phyloP scores from a whole-genome alignment of 2,888 invertebrate species.

The Drosophila suboccidentalis region DNA sequence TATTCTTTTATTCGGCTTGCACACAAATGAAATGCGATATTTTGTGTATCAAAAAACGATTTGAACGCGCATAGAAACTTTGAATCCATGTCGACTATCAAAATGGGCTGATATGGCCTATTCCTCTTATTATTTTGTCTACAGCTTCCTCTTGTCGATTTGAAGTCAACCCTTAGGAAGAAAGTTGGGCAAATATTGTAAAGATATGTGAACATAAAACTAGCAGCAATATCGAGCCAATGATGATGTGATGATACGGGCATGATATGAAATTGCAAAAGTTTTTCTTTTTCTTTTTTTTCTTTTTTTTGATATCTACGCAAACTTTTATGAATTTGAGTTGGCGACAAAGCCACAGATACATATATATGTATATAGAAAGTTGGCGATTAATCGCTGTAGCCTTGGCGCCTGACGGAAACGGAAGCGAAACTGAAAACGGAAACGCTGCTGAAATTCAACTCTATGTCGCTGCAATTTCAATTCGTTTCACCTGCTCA shows the following conservation, averaged over 20 bases:
- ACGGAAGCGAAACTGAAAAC: conserved; percentile 54
- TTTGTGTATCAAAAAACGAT: conserved; percentile 63
- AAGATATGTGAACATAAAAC: conserved; percentile 71
- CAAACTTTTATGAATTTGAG: conserved; percentile 56
- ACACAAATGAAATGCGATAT: conserved; percentile 62
- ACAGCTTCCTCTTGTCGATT: not conserved
- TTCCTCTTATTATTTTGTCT: not conserved
- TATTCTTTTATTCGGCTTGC: not conserved
- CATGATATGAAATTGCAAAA: conserved; percentile 79
- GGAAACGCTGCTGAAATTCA: conserved; percentile 25
- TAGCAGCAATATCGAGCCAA: conserved; percentile 77
- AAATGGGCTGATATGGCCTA: conserved; percentile 27
- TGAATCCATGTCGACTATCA: conserved; percentile 29
- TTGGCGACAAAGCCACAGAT: conserved; percentile 65
- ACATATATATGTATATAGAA: conserved; percentile 16
- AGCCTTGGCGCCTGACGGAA: conserved; percentile 73
- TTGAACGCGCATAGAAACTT: conserved; percentile 43
- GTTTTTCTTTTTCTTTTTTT: conserved; percentile 53
- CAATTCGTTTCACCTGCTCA: conserved; percentile 52
- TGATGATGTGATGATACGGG: conserved; percentile 81
- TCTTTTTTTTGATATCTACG: conserved; percentile 26
- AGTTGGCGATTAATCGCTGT: conserved; percentile 72
- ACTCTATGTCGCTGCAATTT: conserved; percentile 11
- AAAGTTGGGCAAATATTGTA: conserved; percentile 50
- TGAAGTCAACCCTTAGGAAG: conserved; percentile 16